These are phyloP conservation scores for Toxotes jaculatrix DNA, from an alignment of 2,113 vertebrate genomes.

Conservation along the genomic window DNA sequence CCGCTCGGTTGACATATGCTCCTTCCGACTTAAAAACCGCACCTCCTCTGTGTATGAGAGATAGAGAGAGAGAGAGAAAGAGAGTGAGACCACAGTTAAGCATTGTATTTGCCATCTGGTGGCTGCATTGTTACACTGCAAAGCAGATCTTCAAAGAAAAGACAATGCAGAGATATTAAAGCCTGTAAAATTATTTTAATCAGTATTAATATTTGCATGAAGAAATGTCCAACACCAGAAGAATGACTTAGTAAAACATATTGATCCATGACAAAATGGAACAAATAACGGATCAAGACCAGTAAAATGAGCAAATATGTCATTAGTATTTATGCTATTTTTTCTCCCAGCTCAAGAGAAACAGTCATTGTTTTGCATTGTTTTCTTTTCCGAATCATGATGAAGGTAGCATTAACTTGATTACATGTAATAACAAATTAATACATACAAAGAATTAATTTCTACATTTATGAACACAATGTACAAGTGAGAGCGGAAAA, in stretches of 20 bases:
- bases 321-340: constrained; percentile 37
- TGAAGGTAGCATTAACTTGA: constrained; percentile 57
- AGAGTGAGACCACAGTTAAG: background rate
- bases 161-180: constrained; percentile 54
- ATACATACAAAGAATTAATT: constrained; percentile 62
- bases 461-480: constrained; percentile 77
- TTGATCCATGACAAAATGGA: constrained; percentile 52
- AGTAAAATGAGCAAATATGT: constrained; percentile 47
- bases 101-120: constrained; percentile 65
- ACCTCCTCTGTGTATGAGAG: constrained; percentile 42
- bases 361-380: constrained; percentile 41
- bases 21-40: constrained; percentile 55
- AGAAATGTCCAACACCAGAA: constrained; percentile 87
- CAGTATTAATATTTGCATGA: constrained; percentile 93
- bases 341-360: constrained; percentile 40
- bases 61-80: constrained; percentile 9
- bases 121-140: constrained; percentile 48
- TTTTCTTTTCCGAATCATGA: constrained; percentile 43
- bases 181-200: constrained; percentile 95
- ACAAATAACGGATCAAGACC: constrained; percentile 54
- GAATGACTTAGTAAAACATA: constrained; percentile 70
- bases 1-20: constrained; percentile 47
- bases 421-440: constrained; percentile 65
- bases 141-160: constrained; percentile 7
- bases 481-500: constrained; percentile 74